Conservation (phyloP, 2,888 invertebrate genomes). For the Pammene aurita region DNA sequence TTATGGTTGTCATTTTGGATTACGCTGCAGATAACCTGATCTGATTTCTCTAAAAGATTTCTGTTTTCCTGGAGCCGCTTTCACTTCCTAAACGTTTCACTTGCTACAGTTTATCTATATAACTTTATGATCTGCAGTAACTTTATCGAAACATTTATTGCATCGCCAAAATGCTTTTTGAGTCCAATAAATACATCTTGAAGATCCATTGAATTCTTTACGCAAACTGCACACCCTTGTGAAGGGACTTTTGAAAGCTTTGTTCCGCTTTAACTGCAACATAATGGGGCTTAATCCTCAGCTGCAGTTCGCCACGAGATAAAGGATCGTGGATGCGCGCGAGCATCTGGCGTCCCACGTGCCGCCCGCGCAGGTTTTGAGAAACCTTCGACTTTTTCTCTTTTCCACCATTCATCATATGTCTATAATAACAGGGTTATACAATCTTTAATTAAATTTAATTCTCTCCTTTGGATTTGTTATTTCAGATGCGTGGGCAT, state of each 20-base stretch:
- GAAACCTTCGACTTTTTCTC: constrained; percentile 64
- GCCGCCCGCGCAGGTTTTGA: constrained; percentile 71
- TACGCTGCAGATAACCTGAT: constrained; percentile 39
- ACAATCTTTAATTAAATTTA: constrained; percentile 73
- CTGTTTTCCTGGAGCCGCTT: constrained; percentile 35
- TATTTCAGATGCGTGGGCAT: constrained; percentile 55
- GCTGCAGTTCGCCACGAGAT: constrained; percentile 69
- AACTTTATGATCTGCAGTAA: constrained; percentile 3
- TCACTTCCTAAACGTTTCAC: constrained; percentile 37
- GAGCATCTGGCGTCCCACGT: constrained; percentile 82
- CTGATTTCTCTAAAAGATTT: constrained; percentile 38
- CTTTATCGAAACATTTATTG: not conserved
- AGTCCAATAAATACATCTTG: constrained; percentile 8
- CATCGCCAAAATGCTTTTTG: constrained; percentile 1
- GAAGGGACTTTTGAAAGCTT: constrained; percentile 56
- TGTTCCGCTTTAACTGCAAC: constrained; percentile 52
- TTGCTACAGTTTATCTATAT: constrained; percentile 14
- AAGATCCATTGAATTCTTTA: constrained; percentile 24
- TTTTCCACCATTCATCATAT: constrained; percentile 72
- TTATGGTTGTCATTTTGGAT: constrained; percentile 41
- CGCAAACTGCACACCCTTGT: constrained; percentile 43
- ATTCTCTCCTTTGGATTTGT: constrained; percentile 59
- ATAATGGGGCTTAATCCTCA: constrained; percentile 72
- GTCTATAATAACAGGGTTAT: constrained; percentile 72
- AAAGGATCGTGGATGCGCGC: constrained; percentile 68